These are phyloP conservation scores for Neocrepidodera transversa DNA, from an alignment of 2,888 invertebrate species.

Conservation along the genomic window DNA sequence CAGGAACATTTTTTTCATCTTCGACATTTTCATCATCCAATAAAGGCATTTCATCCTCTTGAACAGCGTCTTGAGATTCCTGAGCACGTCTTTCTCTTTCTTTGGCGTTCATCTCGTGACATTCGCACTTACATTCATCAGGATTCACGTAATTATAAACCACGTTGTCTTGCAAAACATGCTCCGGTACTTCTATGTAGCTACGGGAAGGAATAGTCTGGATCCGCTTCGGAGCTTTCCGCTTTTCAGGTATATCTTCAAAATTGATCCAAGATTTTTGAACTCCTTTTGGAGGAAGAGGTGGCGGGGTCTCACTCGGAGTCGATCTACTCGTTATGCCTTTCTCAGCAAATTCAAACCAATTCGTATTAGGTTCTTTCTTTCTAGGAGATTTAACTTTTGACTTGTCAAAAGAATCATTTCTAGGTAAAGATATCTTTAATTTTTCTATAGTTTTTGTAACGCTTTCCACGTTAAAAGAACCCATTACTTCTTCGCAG, in stretches of 20 bases:
- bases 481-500: conserved; percentile 61
- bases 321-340: conserved; percentile 58
- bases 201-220: conserved; percentile 76
- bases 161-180: conserved; percentile 59
- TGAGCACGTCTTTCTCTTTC: conserved; percentile 50
- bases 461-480: conserved; percentile 48
- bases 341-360: conserved; percentile 71
- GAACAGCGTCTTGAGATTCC: conserved; percentile 31
- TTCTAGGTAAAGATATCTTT: conserved; percentile 70
- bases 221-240: conserved; percentile 82
- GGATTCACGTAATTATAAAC: conserved; percentile 84
- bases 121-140: conserved; percentile 87
- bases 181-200: conserved; percentile 59
- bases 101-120: conserved; percentile 68
- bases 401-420: conserved; percentile 50
- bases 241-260: conserved; percentile 83
- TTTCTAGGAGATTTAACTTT: conserved; percentile 63
- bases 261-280: conserved; percentile 82
- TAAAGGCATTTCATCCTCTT: conserved; percentile 64
- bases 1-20: conserved; percentile 50
- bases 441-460: conserved; percentile 67
- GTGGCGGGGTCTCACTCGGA: conserved; percentile 57
- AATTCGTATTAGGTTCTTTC: conserved; percentile 58
- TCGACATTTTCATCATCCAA: conserved; percentile 59
- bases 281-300: conserved; percentile 60